Evolutionary conservation across 2,113 vertebrate species (phyloP).

Genomic region (Dascyllus trimaculatus): DNA sequence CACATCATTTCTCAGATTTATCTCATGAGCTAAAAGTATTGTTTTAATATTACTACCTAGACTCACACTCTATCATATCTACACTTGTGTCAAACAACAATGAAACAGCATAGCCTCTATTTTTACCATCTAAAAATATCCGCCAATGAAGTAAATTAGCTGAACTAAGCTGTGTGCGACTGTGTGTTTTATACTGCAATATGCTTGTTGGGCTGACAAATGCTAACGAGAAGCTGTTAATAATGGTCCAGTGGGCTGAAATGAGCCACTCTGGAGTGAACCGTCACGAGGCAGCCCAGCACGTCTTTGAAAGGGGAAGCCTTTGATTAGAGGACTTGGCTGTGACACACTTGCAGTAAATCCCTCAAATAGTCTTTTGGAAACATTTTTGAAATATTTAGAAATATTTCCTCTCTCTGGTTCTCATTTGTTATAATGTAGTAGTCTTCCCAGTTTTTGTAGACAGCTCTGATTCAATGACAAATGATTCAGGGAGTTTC

Average conservation of each 20-base stretch:
- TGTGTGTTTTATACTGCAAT: background rate
- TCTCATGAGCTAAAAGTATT: too few relatives aligned
- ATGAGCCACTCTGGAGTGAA: constrained; percentile 1
- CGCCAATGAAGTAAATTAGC: too few relatives aligned
- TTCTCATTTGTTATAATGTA: background rate
- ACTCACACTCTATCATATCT: too few relatives aligned
- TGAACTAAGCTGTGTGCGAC: background rate
- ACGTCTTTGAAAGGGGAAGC: constrained; percentile 1
- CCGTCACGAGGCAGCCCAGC: background rate
- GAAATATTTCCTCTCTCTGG: background rate
- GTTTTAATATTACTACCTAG: too few relatives aligned
- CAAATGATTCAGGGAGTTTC: background rate
- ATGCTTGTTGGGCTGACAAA: constrained; percentile 3
- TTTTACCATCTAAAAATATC: too few relatives aligned
- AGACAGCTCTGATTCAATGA: background rate
- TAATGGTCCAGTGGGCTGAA: constrained; percentile 4
- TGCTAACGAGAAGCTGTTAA: constrained; percentile 6
- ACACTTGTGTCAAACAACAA: too few relatives aligned
- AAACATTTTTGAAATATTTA: background rate
- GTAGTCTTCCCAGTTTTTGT: background rate
- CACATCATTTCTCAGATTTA: too few relatives aligned
- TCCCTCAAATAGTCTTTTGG: background rate
- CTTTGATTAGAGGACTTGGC: background rate
- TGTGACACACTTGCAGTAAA: too few relatives aligned
- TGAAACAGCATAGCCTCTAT: too few relatives aligned